Conservation (phyloP, 1,140 invertebrate species). For the Euglossa dilemma region DNA sequence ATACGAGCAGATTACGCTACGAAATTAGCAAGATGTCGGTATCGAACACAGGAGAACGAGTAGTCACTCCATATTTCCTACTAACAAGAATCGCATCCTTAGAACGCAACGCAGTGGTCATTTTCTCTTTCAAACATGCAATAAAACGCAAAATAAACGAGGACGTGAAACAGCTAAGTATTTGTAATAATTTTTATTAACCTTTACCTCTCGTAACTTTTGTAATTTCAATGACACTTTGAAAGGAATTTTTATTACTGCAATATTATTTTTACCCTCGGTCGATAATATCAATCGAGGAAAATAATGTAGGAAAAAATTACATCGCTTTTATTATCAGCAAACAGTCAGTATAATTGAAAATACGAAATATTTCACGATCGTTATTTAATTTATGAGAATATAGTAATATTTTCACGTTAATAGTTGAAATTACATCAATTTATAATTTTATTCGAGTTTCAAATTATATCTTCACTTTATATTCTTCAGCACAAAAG, state of each 20-base stretch:
- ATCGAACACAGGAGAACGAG: slow-evolving; percentile 5
- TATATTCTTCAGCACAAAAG: not conserved
- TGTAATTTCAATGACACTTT: not conserved
- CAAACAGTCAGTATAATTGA: not conserved
- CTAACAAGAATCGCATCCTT: not conserved
- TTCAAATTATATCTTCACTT: not conserved
- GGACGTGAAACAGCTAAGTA: not conserved
- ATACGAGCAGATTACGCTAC: not conserved
- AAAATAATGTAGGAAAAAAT: too few relatives aligned
- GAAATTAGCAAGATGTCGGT: slow-evolving; percentile 10
- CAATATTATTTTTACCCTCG: too few relatives aligned
- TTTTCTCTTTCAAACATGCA: not conserved
- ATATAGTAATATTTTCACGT: too few relatives aligned
- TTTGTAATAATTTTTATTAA: not conserved
- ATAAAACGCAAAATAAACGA: not conserved
- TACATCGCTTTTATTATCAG: too few relatives aligned
- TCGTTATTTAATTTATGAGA: not conserved
- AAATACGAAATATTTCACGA: not conserved
- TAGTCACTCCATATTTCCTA: not conserved
- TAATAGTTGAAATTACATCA: not conserved
- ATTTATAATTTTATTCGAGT: not conserved
- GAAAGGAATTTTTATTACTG: not conserved
- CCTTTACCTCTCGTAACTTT: not conserved
- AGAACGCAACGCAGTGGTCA: not conserved
- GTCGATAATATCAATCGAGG: too few relatives aligned